phyloP scores from a whole-genome alignment of 35 echinoderm and acorn worm genomes.

The Lytechinus pictus region DNA sequence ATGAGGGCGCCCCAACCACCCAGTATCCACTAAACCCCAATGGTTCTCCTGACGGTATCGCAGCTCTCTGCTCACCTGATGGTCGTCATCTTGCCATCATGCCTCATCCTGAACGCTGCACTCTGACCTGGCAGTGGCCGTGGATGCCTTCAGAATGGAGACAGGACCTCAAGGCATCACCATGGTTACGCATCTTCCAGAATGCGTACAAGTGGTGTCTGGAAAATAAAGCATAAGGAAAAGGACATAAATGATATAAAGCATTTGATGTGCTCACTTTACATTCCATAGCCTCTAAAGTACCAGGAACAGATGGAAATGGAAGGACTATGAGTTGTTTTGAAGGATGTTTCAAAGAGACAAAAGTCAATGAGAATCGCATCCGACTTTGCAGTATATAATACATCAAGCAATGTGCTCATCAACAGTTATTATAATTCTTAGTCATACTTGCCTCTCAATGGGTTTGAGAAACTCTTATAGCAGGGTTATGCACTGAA shows the following conservation, averaged over 20 bases:
- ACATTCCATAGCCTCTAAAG: not conserved
- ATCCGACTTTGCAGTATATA: too few relatives aligned
- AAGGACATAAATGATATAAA: not conserved
- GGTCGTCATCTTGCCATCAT: constrained; percentile 94
- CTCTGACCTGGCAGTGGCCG: constrained; percentile 92
- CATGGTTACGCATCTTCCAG: constrained; percentile 97
- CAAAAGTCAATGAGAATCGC: too few relatives aligned
- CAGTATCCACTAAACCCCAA: constrained; percentile 97
- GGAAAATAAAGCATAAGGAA: constrained; percentile 58
- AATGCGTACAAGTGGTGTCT: constrained; percentile 93
- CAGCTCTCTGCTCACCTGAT: constrained; percentile 88
- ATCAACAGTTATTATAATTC: too few relatives aligned
- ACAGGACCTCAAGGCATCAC: constrained; percentile 72
- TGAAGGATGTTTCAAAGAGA: too few relatives aligned
- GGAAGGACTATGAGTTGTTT: too few relatives aligned
- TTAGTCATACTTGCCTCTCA: too few relatives aligned
- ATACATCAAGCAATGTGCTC: too few relatives aligned
- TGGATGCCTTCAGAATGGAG: constrained; percentile 95
- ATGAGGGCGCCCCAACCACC: constrained; percentile 77
- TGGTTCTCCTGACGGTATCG: constrained; percentile 91
- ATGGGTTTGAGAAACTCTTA: too few relatives aligned
- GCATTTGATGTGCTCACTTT: not conserved
- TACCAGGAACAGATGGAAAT: too few relatives aligned
- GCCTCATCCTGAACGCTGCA: constrained; percentile 94
- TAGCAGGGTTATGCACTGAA: not conserved